Evolutionary conservation across 2,113 vertebrate genomes (phyloP).

Genomic region (Corydoras maculifer): DNA sequence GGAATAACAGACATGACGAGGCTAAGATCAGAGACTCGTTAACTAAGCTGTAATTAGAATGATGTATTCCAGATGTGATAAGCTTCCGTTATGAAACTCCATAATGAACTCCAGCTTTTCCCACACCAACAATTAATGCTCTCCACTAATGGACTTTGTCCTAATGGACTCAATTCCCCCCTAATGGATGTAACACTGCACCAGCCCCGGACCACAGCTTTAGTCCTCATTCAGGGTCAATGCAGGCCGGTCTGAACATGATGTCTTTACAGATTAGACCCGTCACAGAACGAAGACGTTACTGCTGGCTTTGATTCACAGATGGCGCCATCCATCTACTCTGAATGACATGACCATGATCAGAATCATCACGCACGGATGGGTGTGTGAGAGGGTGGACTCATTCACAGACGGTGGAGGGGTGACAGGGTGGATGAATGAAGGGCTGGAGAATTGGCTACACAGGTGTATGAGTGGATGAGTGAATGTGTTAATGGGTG

Average conservation of each 20-base stretch:
- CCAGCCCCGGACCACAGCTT: not conserved
- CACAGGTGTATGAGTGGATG: no score
- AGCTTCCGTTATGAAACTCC: constrained; percentile 24
- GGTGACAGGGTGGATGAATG: no score
- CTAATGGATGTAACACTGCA: constrained; percentile 34
- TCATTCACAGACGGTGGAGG: no score
- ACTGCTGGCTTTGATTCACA: no score
- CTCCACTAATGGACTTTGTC: constrained; percentile 18
- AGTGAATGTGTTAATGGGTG: no score
- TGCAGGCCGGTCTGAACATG: not conserved
- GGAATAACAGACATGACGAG: constrained; percentile 2
- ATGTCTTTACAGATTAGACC: constrained; percentile 6
- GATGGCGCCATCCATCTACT: no score
- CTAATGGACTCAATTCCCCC: constrained; percentile 23
- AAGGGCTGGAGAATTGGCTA: no score
- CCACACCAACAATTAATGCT: constrained; percentile 8
- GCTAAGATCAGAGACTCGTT: constrained; percentile 1
- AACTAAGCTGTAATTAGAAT: constrained; percentile 40
- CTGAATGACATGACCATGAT: no score
- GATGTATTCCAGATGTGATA: constrained; percentile 24
- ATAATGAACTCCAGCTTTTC: constrained; percentile 22
- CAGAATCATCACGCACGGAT: no score
- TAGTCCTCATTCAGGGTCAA: not conserved
- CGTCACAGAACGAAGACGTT: not conserved
- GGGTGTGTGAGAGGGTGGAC: no score